These are phyloP conservation scores for Tuberolachnus salignus DNA, from an alignment of 2,888 invertebrate species.

Conservation along the genomic window DNA sequence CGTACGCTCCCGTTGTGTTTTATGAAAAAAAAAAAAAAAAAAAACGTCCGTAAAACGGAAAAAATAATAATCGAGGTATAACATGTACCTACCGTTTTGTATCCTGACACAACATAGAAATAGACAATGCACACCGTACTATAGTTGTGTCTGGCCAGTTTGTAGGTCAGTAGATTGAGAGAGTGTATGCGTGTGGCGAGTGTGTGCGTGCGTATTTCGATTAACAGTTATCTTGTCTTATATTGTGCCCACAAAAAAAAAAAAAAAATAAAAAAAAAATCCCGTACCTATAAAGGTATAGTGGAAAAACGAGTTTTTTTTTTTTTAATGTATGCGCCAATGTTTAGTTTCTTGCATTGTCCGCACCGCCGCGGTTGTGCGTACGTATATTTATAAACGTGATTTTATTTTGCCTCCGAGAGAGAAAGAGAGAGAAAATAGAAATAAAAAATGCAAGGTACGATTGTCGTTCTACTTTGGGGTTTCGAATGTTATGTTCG, in stretches of 20 bases:
- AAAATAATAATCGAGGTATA: background rate
- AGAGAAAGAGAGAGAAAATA: too few species aligned
- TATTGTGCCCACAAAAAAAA: constrained; percentile 42
- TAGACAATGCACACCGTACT: constrained; percentile 12
- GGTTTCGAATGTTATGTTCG: constrained; percentile 1
- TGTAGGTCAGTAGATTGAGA: constrained; percentile 55
- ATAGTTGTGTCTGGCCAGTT: constrained; percentile 45
- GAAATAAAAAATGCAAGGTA: constrained; percentile 24
- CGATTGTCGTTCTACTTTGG: constrained; percentile 42
- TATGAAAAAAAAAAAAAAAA: too few species aligned
- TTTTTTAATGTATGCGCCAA: constrained; percentile 49
- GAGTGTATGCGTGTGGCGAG: background rate
- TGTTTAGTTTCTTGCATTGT: constrained; percentile 41
- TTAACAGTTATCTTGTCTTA: constrained; percentile 53
- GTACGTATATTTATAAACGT: constrained; percentile 38
- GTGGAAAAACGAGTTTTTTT: constrained; percentile 54
- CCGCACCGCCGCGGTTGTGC: background rate
- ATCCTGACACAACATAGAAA: background rate
- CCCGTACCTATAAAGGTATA: constrained; percentile 38
- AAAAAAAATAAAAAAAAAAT: constrained; percentile 20
- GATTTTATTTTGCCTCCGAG: constrained; percentile 36
- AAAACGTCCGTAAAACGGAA: background rate
- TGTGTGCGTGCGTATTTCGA: constrained; percentile 21
- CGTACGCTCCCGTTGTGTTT: too few species aligned
- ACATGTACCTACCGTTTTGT: background rate